phyloP scores from a whole-genome alignment of 2,888 invertebrate species.

The Coelinius sp. region DNA sequence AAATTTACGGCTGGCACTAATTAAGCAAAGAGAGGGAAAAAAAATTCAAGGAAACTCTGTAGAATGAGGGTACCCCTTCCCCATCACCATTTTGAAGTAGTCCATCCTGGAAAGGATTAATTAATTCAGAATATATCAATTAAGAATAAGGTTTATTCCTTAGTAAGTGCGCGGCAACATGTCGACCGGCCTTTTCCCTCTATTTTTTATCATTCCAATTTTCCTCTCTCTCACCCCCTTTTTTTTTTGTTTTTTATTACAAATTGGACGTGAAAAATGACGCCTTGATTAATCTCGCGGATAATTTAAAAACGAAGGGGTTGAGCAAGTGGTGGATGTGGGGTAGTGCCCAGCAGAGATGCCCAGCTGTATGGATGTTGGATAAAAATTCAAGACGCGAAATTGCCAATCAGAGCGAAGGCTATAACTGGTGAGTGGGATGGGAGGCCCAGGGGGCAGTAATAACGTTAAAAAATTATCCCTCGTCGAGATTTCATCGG shows the following conservation, averaged over 20 bases:
- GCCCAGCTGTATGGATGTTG: conserved; percentile 51
- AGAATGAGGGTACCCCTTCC: not conserved
- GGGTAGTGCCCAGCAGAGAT: not conserved
- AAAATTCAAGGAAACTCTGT: conserved; percentile 25
- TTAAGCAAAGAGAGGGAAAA: conserved; percentile 63
- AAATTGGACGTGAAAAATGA: conserved; percentile 72
- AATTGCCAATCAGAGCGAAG: conserved; percentile 69
- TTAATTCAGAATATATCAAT: conserved; percentile 72
- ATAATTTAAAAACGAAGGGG: conserved; percentile 71
- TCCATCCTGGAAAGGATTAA: conserved; percentile 64
- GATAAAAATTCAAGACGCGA: conserved; percentile 71
- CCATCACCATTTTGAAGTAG: no score
- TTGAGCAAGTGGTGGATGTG: not conserved
- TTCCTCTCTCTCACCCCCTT: conserved; percentile 28
- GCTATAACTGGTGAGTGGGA: conserved; percentile 36
- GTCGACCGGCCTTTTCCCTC: conserved; percentile 33
- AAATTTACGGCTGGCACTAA: conserved; percentile 70
- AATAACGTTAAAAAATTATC: conserved; percentile 70
- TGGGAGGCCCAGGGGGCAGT: conserved; percentile 47
- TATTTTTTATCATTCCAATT: conserved; percentile 32
- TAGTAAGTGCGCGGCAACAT: conserved; percentile 53
- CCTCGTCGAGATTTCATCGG: conserved; percentile 66
- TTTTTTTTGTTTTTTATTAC: conserved; percentile 69
- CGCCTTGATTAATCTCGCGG: conserved; percentile 71
- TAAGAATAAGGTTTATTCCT: conserved; percentile 70